Percentiles rank a stretch among this genome's conserved stretches.
phyloP scores from a whole-genome alignment of 2,797 vertebrate species.

The Micromesistius poutassou region DNA sequence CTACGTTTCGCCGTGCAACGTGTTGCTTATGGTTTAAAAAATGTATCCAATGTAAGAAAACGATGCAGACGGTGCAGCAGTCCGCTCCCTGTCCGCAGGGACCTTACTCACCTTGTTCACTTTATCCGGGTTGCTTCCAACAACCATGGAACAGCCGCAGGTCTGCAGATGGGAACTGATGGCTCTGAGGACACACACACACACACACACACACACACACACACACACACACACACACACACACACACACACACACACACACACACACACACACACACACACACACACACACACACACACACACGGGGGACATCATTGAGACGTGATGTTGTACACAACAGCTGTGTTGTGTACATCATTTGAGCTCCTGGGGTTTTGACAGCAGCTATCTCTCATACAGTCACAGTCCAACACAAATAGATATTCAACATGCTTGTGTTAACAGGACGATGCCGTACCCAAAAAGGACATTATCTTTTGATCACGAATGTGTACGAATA shows the following conservation, averaged over 20 bases:
- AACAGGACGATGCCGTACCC: background rate
- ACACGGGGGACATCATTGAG: no score
- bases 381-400: background rate
- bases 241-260: no score
- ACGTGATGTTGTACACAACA: background rate
- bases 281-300: no score
- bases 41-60: background rate
- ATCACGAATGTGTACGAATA: background rate
- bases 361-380: background rate
- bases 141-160: conserved; percentile 95
- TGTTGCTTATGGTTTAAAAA: background rate
- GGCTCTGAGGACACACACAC: conserved; percentile 75
- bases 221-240: no score
- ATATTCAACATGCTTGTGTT: background rate
- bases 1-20: background rate
- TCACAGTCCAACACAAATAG: background rate
- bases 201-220: no score
- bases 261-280: no score
- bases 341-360: background rate
- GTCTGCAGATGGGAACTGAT: conserved; percentile 98
- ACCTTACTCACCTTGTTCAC: conserved; percentile 87
- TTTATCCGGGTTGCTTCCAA: conserved; percentile 97
- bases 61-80: background rate
- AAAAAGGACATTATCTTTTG: background rate
- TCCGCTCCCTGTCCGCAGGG: no score